Evolutionary conservation across 23 tunicate species (phyloP).

Genomic region (Halocynthia roretzi): DNA sequence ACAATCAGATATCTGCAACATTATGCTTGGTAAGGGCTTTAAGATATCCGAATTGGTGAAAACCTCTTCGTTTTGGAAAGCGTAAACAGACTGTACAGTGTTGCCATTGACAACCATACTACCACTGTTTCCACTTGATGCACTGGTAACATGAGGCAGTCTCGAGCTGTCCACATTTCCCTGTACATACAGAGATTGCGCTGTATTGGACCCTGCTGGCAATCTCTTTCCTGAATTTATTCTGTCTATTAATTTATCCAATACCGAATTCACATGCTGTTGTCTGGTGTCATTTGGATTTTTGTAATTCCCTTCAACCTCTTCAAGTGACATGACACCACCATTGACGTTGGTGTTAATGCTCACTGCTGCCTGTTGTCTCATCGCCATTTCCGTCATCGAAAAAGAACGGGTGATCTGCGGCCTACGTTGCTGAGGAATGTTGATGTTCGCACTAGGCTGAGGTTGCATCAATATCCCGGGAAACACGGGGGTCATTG

Average conservation of each 20-base stretch:
- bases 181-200: not conserved
- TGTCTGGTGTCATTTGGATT: not conserved
- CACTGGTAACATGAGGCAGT: not conserved
- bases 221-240: conserved; percentile 12
- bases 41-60: not conserved
- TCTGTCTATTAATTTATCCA: conserved; percentile 9
- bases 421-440: not conserved
- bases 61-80: not conserved
- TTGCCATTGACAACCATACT: conserved; percentile 8
- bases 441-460: conserved; percentile 6
- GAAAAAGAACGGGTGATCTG: conserved; percentile 7
- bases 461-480: conserved; percentile 1
- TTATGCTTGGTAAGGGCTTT: not conserved
- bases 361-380: not conserved
- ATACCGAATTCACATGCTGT: conserved; percentile 12
- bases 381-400: conserved; percentile 13
- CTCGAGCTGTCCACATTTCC: not conserved
- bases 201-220: not conserved
- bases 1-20: not conserved
- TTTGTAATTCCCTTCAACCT: conserved; percentile 2
- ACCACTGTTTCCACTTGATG: conserved; percentile 5
- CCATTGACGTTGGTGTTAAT: conserved; percentile 4
- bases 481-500: not conserved
- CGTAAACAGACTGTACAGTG: not conserved
- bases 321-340: conserved; percentile 13